Evolutionary conservation across 2,113 vertebrate species (phyloP).

Genomic region (Tetraodon nigroviridis): DNA sequence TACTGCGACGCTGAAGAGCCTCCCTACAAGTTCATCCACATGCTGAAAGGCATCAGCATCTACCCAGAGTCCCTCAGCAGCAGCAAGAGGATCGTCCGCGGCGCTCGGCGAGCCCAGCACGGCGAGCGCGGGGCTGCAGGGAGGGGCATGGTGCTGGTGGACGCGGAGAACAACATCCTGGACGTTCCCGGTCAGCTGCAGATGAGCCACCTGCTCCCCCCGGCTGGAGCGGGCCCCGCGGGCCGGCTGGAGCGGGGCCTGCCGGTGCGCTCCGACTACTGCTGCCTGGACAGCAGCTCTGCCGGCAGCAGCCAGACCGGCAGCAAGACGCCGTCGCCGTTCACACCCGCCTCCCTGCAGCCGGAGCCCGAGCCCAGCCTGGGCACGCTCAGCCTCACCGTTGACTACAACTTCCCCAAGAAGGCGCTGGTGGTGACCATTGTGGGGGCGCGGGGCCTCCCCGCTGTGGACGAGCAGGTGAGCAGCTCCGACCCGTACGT

Average conservation of each 20-base stretch:
- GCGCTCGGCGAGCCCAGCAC: conserved; percentile 49
- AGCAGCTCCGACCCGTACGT: conserved; percentile 91
- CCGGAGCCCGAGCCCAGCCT: conserved; percentile 60
- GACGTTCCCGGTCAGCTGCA: conserved; percentile 62
- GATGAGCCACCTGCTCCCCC: conserved; percentile 65
- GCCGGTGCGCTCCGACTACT: conserved; percentile 78
- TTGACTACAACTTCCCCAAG: conserved; percentile 98
- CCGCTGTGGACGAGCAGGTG: conserved; percentile 85
- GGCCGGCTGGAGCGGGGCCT: conserved; percentile 58
- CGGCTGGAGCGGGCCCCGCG: conserved; percentile 19
- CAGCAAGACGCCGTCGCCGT: conserved; percentile 78
- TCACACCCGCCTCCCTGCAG: conserved; percentile 72
- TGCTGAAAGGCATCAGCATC: conserved; percentile 97
- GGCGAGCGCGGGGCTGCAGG: conserved; percentile 1
- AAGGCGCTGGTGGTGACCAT: conserved; percentile 95
- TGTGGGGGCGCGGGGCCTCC: conserved; percentile 87
- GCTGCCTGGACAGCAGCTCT: conserved; percentile 82
- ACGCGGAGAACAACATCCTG: conserved; percentile 79
- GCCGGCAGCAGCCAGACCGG: conserved; percentile 74
- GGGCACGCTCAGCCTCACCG: conserved; percentile 84
- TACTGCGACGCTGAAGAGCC: conserved; percentile 76
- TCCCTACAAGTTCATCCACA: conserved; percentile 96
- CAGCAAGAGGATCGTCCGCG: conserved; percentile 85
- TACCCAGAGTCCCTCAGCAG: conserved; percentile 91
- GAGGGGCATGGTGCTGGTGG: conserved; percentile 67